These are phyloP conservation scores for Brachyptera putata DNA, from an alignment of 2,888 invertebrate species.

Conservation along the genomic window DNA sequence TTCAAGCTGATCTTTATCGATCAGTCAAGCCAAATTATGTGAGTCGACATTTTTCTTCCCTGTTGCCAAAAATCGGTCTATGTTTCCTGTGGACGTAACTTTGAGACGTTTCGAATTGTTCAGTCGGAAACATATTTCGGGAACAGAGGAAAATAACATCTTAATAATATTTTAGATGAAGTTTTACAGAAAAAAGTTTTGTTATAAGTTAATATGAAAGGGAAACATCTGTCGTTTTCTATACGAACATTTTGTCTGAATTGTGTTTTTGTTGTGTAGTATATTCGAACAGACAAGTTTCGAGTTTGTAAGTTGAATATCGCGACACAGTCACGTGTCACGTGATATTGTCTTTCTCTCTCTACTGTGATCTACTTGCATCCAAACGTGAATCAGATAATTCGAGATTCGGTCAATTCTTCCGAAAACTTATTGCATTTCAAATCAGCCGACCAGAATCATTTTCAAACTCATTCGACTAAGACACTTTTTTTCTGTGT, in stretches of 20 bases:
- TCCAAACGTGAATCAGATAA: background rate
- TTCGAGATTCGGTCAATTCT: background rate
- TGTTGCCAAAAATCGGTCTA: conserved; percentile 21
- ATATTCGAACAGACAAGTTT: conserved; percentile 4
- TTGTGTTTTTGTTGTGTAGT: background rate
- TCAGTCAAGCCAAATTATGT: background rate
- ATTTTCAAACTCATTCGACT: too few species aligned
- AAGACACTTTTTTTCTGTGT: too few species aligned
- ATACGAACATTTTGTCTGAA: conserved; percentile 1
- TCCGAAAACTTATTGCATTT: background rate
- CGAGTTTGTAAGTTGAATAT: too few species aligned
- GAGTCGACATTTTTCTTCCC: conserved; percentile 18
- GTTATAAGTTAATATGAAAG: conserved; percentile 1
- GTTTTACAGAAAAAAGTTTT: conserved; percentile 17
- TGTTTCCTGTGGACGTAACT: conserved; percentile 16
- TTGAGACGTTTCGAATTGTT: conserved; percentile 21
- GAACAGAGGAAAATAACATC: conserved; percentile 21
- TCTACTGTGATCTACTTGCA: conserved; percentile 13
- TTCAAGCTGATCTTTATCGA: background rate
- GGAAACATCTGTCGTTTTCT: conserved; percentile 20
- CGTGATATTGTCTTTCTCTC: background rate
- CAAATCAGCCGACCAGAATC: background rate
- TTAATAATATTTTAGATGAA: conserved; percentile 21
- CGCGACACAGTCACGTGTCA: background rate
- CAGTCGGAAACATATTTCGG: conserved; percentile 18